Conservation (phyloP, 2,113 vertebrate genomes). For the Caretta caretta region DNA sequence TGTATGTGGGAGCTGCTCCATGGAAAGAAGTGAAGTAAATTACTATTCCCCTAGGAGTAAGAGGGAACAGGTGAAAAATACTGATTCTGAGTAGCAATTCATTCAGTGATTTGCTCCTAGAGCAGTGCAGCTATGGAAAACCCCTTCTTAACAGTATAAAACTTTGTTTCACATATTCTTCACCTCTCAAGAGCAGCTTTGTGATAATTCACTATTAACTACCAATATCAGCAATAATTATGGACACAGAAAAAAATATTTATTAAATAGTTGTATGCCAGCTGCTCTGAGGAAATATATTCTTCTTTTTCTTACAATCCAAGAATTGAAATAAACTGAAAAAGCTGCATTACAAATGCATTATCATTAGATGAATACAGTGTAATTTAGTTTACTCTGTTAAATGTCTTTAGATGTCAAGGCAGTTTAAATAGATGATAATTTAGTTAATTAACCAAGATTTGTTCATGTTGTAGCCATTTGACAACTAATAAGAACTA, state of each 20-base stretch:
- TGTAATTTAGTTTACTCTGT: neutral
- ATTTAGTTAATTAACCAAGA: slow-evolving; percentile 40
- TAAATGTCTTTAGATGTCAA: slow-evolving; percentile 5
- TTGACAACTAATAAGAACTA: neutral
- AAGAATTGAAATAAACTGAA: neutral
- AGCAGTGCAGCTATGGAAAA: neutral
- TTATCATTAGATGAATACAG: slow-evolving; percentile 5
- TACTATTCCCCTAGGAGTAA: neutral
- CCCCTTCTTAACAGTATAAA: neutral
- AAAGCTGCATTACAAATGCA: neutral
- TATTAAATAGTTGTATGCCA: neutral
- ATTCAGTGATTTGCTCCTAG: neutral
- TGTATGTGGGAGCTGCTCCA: neutral
- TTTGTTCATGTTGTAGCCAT: neutral
- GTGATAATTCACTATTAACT: neutral
- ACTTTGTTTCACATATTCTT: neutral
- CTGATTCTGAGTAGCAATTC: neutral
- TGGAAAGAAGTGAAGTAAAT: neutral
- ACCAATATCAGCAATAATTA: neutral
- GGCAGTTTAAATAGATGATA: neutral
- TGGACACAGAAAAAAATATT: neutral
- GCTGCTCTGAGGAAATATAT: neutral
- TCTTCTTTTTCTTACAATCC: neutral
- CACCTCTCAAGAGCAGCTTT: neutral
- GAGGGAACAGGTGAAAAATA: neutral